Percentiles rank a stretch among this genome's conserved stretches.
These are phyloP conservation scores for Bergia sp. DNA, from an alignment of 92 coral and sea anemone species.

Conservation along the genomic window DNA sequence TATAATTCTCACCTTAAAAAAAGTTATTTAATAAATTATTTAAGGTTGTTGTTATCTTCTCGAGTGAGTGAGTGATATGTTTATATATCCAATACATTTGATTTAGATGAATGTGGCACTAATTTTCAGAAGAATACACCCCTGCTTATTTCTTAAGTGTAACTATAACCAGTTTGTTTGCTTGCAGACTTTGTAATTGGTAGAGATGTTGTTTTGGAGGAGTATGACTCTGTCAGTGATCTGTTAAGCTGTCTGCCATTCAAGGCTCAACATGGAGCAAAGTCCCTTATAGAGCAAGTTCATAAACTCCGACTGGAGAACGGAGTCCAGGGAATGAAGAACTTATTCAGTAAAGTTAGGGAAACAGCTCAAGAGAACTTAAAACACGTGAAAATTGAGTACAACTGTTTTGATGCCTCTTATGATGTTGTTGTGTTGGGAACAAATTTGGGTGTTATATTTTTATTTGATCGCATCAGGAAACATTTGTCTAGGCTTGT, in stretches of 20 bases:
- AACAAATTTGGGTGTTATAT: slow-evolving; percentile 80
- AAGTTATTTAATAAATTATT: too few relatives aligned
- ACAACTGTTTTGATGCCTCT: slow-evolving; percentile 88
- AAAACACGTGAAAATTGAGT: slow-evolving; percentile 60
- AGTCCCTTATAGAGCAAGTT: slow-evolving; percentile 52
- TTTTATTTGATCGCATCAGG: slow-evolving; percentile 75
- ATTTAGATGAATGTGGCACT: not conserved
- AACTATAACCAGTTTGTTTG: not conserved
- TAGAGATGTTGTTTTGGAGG: slow-evolving; percentile 73
- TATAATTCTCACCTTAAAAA: too few relatives aligned
- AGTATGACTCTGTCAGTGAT: slow-evolving; percentile 65
- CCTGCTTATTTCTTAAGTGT: too few relatives aligned
- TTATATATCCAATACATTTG: not conserved
- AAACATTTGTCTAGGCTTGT: slow-evolving; percentile 72
- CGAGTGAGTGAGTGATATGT: too few relatives aligned
- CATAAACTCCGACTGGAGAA: slow-evolving; percentile 9
- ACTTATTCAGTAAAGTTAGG: slow-evolving; percentile 60
- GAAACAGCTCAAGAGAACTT: slow-evolving; percentile 78
- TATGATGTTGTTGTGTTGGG: slow-evolving; percentile 85
- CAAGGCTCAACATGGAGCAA: slow-evolving; percentile 80
- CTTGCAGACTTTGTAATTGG: slow-evolving; percentile 72
- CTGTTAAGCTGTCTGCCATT: slow-evolving; percentile 61
- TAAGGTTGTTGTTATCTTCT: too few relatives aligned
- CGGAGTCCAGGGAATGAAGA: slow-evolving; percentile 68
- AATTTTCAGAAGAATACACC: too few relatives aligned